A percentile compares a stretch with the other conserved stretches of the same genome.
These are phyloP conservation scores for Phalanger gymnotis DNA, from an alignment of 2,797 vertebrate species.

Conservation along the genomic window DNA sequence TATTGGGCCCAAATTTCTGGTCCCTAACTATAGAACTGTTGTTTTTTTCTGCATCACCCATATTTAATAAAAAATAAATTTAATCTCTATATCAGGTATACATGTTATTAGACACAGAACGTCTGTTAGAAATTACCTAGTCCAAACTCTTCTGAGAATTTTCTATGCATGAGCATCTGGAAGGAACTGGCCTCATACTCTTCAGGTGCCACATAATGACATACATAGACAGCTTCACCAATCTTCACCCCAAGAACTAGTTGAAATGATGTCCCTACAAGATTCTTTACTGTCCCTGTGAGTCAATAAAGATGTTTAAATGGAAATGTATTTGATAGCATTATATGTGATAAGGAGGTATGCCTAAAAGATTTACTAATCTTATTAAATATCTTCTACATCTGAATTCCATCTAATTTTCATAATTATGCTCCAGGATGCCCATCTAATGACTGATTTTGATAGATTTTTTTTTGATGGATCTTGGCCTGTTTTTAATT, in stretches of 20 bases:
- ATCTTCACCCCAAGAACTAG: not conserved
- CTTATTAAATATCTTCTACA: not conserved
- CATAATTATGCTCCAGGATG: conserved; percentile 12
- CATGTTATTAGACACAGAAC: not conserved
- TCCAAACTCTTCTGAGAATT: not conserved
- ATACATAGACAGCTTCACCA: not conserved
- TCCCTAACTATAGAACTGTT: not conserved
- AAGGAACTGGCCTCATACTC: not conserved
- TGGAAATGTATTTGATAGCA: not conserved
- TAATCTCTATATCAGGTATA: conserved; percentile 5
- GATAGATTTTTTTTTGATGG: not conserved
- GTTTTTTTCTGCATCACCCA: conserved; percentile 1
- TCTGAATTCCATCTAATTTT: conserved; percentile 5
- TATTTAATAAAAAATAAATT: conserved; percentile 43
- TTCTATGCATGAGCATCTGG: not conserved
- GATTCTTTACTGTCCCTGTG: not conserved
- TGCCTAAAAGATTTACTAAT: not conserved
- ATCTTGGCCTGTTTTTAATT: not conserved
- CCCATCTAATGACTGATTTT: not conserved
- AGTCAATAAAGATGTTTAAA: not conserved
- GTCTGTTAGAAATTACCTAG: not conserved
- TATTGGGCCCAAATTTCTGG: conserved; percentile 30
- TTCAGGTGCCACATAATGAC: not conserved
- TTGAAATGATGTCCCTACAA: not conserved
- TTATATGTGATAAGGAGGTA: not conserved